Evolutionary conservation across 2,888 invertebrate species (phyloP).

Genomic region (Eupelmus urozonus): DNA sequence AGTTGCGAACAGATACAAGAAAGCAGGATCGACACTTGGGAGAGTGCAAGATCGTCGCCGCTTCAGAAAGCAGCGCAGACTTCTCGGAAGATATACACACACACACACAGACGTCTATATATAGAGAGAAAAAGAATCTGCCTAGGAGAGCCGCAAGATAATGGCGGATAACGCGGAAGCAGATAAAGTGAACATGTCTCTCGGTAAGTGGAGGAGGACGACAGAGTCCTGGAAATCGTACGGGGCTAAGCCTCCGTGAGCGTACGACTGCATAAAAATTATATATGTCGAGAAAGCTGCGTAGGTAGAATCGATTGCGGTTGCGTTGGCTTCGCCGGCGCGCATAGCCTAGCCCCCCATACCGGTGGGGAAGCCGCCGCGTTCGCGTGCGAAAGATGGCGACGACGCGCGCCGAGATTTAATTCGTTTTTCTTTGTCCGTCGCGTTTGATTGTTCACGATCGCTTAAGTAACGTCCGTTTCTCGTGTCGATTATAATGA

Average conservation of each 20-base stretch:
- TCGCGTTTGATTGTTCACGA: too few relatives aligned
- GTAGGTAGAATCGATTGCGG: not conserved
- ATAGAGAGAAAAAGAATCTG: not conserved
- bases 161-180: conserved; percentile 73
- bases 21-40: not conserved
- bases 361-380: not conserved
- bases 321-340: not conserved
- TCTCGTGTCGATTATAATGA: too few relatives aligned
- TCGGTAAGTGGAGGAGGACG: conserved; percentile 74
- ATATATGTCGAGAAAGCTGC: not conserved
- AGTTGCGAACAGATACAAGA: not conserved
- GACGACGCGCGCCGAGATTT: not conserved
- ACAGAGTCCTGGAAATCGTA: conserved; percentile 59
- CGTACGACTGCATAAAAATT: conserved; percentile 67
- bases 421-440: not conserved
- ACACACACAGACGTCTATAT: not conserved
- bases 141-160: conserved; percentile 54
- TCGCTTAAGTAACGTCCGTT: too few relatives aligned
- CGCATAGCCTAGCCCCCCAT: not conserved
- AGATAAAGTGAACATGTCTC: conserved; percentile 76
- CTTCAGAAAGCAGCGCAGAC: not conserved
- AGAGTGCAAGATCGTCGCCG: not conserved
- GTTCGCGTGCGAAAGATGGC: not conserved
- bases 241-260: conserved; percentile 67
- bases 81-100: not conserved